A percentile compares a stretch with the other conserved stretches of the same genome.
These are phyloP conservation scores for Stichodactyla helianthus DNA, from an alignment of 64 coral and sea anemone genomes.

Conservation along the genomic window DNA sequence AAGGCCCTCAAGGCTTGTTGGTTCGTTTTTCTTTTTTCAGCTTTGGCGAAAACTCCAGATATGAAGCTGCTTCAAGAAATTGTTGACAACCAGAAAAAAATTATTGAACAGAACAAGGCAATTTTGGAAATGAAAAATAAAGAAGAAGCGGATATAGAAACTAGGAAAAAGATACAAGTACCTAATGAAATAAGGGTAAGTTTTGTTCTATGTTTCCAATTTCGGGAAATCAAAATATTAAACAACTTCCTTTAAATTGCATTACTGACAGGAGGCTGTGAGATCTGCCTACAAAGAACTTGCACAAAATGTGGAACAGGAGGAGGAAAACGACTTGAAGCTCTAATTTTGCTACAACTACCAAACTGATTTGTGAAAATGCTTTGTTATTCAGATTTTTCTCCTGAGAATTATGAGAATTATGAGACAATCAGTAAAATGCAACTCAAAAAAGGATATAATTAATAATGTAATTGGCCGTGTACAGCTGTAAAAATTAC, in stretches of 20 bases:
- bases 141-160: background rate
- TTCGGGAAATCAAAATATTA: background rate
- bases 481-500: no score
- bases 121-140: background rate
- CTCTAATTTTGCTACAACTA: background rate
- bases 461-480: no score
- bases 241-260: background rate
- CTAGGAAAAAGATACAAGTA: background rate
- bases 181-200: slow-evolving; percentile 6
- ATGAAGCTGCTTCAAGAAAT: background rate
- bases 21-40: no score
- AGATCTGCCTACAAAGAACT: background rate
- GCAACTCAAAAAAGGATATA: no score
- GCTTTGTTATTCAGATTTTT: no score
- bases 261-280: background rate
- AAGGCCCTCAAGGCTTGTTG: no score
- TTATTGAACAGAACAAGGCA: background rate
- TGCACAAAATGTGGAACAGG: background rate
- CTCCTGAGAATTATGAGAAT: no score
- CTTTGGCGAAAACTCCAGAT: no score
- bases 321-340: background rate
- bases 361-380: no score
- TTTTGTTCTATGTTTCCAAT: background rate
- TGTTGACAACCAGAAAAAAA: background rate
- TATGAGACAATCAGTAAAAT: no score